Evolutionary conservation across 2,888 invertebrate genomes (phyloP), one percentile per base, ranked within the genome.

Genomic region (Venusia cambrica): DNA sequence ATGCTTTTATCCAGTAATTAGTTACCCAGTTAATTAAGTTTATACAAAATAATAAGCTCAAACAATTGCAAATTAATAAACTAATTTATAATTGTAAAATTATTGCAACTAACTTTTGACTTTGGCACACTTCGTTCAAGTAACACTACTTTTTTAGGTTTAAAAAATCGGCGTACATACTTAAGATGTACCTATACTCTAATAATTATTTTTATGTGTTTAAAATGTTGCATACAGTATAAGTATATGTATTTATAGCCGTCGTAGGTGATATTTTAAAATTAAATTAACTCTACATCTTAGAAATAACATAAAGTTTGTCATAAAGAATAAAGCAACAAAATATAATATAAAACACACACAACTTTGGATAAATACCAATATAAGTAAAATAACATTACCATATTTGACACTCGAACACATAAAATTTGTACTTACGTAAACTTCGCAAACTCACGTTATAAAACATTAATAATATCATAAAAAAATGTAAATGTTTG

Each of bases 401-500:
- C 72, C 60, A 68, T 76, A 73, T 70, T 42, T 67, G 73, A 74
- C 81, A 84, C 79, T 72, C 79, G 83, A 84, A 87, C 85, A 84
- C 85, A 79, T 79, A 78, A 64, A 68, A 71, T 87, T 85, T 87
- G 83, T 85, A 85, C 85, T 81, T 73, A 76, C 54, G 70, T 78
- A 80, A 77, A 67, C 40, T 67, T 73, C 70, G 65, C 62, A 70
- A 77, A 76, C 72, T 73, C 72, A 78, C 58, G 51, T 57, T 42
- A 55, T 62, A 66, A 66, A 62, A 73, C 54, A 54, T 69, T 65
- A 72, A 70, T 71, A 27, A 68, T 62, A 68, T 46, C 45, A 58
- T 57, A 51, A 60, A 51, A n/a, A 48, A 48, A 51, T 68, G 60
- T 67, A 70, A 62, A 72, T 56, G 64, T 66, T 79, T 74, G 74